These are phyloP conservation scores for Atopsyche davidsoni DNA, from an alignment of 1,140 invertebrate genomes.

Conservation along the genomic window DNA sequence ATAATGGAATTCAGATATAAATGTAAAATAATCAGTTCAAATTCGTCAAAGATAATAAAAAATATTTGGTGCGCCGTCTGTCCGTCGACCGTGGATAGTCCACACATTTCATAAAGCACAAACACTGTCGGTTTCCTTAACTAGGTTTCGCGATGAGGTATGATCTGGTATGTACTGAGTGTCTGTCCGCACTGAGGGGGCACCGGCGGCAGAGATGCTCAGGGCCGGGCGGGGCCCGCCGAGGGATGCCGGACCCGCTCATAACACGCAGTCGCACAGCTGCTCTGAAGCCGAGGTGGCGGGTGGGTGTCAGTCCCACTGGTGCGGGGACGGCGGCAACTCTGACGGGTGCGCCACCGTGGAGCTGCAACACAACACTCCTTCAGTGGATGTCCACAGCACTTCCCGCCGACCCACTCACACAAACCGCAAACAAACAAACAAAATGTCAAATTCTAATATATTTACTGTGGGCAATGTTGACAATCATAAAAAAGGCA, in stretches of 20 bases:
- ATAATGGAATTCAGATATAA: too few species aligned
- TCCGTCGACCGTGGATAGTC: too few species aligned
- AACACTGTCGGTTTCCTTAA: conserved; percentile 23
- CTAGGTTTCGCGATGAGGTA: conserved; percentile 27
- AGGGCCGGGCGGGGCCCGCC: neutral
- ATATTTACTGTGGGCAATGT: too few species aligned
- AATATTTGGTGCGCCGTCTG: neutral
- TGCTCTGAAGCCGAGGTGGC: conserved; percentile 33
- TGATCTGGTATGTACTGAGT: conserved; percentile 23
- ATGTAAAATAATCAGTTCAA: conserved; percentile 2
- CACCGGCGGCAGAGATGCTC: neutral
- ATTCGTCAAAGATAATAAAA: neutral
- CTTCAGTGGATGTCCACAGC: too few species aligned
- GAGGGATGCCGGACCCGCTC: conserved; percentile 1
- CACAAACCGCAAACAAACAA: too few species aligned
- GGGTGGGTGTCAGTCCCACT: conserved; percentile 80
- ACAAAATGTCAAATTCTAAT: too few species aligned
- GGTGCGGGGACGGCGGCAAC: conserved; percentile 92
- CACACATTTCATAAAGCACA: conserved; percentile 15
- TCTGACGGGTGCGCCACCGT: conserved; percentile 96
- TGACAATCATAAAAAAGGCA: too few species aligned
- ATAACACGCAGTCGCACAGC: conserved; percentile 23
- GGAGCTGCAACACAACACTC: conserved; percentile 69
- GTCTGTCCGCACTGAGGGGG: neutral
- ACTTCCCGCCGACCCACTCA: too few species aligned